Conservation (phyloP, 1,140 invertebrate species). For the fruit fly (Drosophila melanogaster) region Release_6_plus_ISO1_MT NT_033779.5:4311001-4311500, state of each 20-base stretch:
- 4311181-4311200: constrained; percentile 3
- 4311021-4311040: constrained; percentile 3
- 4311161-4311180: background rate
- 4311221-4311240: constrained; percentile 26
- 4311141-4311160: background rate
- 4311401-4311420: no score
- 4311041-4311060: constrained; percentile 7
- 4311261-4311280: constrained; percentile 58
- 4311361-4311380: no score
- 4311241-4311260: constrained; percentile 61
- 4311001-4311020: background rate
- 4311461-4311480: no score
- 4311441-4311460: no score
- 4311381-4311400: no score
- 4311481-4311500: no score
- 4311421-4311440: no score
- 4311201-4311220: constrained; percentile 33
- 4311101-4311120: constrained; percentile 22
- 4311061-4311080: constrained; percentile 52
- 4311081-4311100: constrained; percentile 42
- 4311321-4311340: constrained; percentile 14
- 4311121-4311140: background rate
- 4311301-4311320: constrained; percentile 49
- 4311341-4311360: background rate
- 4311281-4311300: constrained; percentile 39